Conservation (phyloP, 2,888 invertebrate species). For the Agrotis puta region DNA sequence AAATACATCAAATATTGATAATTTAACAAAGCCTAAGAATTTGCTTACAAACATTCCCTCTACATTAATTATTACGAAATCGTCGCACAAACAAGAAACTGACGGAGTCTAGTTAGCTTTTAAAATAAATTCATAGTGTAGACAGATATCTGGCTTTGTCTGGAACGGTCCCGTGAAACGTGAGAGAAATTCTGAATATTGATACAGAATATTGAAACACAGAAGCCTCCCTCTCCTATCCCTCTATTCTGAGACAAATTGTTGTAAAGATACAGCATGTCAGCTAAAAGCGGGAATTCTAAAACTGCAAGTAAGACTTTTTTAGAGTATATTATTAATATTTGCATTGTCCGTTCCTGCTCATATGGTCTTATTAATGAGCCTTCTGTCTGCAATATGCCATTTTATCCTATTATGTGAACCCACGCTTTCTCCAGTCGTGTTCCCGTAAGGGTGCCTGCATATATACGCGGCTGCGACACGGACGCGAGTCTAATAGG, state of each 20-base stretch:
- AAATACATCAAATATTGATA: neutral
- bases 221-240: constrained; percentile 32
- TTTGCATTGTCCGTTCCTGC: neutral
- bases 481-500: constrained; percentile 45
- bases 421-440: constrained; percentile 26
- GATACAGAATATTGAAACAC: constrained; percentile 11
- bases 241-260: neutral
- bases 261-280: neutral
- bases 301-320: neutral
- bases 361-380: constrained; percentile 22
- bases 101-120: constrained; percentile 61
- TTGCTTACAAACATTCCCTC: constrained; percentile 12
- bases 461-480: constrained; percentile 45
- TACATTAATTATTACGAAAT: constrained; percentile 60
- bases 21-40: neutral
- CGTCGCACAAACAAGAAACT: constrained; percentile 58
- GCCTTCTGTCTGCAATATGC: constrained; percentile 47
- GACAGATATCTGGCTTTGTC: constrained; percentile 71
- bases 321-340: neutral
- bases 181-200: constrained; percentile 66
- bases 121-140: constrained; percentile 75
- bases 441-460: constrained; percentile 37
- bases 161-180: constrained; percentile 62
- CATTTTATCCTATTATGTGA: constrained; percentile 32
- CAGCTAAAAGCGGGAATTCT: neutral